Base-by-base conservation (phyloP, 53 echinoderm and acorn worm genomes). In the Paracentrotus lividus region DNA sequence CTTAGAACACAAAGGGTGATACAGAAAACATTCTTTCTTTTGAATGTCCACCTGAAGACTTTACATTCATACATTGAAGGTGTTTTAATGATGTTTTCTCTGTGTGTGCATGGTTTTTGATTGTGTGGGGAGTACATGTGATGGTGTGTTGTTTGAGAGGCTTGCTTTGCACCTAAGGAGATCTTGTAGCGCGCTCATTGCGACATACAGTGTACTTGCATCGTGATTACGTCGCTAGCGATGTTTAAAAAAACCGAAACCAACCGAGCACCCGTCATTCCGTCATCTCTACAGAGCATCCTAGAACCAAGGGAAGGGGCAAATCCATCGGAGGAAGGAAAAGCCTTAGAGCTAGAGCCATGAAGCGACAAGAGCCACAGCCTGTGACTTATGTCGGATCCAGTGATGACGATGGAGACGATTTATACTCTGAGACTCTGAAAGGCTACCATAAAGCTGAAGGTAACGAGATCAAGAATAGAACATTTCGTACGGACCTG, bases 181-280 rank as follows among this genome's bases (percentile, higher is more conserved):
- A 10, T 40, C 5, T 40, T 72, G 40, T 15, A 72, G 36, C 69
- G 34, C n/a, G 3, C 72, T 20, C 20, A 21, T 72, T 72, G 36
- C 40, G 40, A 20, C 16, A 10, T n/a, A n/a, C n/a, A n/a, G n/a
- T n/a, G n/a, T 72, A 18, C 72, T 72, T 72, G 72, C 15, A 16
- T 38, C 18, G 7, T 5, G 36, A 21, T 13, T 18, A 57, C 47
- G 47, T 81, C 27, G 47, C 26, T 10, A 45, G 81, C 47, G 47
- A 47, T 81, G 81, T 81, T 33, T 16, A 81, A 81, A n/a, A n/a
- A 45, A 72, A 38, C 72, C 18, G 45, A 47, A 47, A 81, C 81
- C 23, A 81, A n/a, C 27, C 44, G 81, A 81, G 81, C 81, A 81
- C 44, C 81, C 42, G 81, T 45, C 81, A 12, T 81, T 81, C 81